These are phyloP conservation scores for Xestia sexstrigata DNA, from an alignment of 2,888 invertebrate genomes.

Conservation along the genomic window DNA sequence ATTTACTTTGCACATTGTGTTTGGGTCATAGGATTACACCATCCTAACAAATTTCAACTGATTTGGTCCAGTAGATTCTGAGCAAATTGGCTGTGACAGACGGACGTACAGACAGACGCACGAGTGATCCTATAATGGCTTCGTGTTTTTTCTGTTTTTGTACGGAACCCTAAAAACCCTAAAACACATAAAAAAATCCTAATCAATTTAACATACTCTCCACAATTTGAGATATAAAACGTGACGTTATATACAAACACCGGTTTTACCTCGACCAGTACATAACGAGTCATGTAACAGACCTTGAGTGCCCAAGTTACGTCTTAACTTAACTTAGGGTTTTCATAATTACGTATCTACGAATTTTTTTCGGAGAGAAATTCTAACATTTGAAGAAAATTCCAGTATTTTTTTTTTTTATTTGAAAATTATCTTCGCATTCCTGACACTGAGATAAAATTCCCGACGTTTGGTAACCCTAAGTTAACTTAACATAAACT, in stretches of 20 bases:
- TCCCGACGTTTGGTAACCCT: neutral
- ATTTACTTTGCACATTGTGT: no score
- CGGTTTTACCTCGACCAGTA: conserved; percentile 34
- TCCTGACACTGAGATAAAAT: neutral
- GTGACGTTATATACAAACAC: conserved; percentile 23
- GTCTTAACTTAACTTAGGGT: conserved; percentile 33
- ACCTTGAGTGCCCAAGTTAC: conserved; percentile 61
- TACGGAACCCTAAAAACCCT: neutral
- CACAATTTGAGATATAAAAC: neutral
- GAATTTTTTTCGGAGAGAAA: neutral
- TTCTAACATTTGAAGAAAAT: neutral
- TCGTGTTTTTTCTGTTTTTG: no score
- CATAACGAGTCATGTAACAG: conserved; percentile 51
- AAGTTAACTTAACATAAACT: conserved; percentile 40
- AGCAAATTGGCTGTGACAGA: no score
- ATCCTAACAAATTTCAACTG: no score
- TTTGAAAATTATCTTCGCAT: neutral
- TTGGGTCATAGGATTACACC: no score
- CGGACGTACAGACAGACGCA: no score
- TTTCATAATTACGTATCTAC: neutral
- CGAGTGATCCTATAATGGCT: no score
- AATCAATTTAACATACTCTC: neutral
- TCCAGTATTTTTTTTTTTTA: neutral
- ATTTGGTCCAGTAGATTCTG: no score
- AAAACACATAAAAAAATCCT: neutral